A percentile compares a stretch with the other conserved stretches of the same genome.
Evolutionary conservation across 1,140 invertebrate genomes (phyloP).

Genomic region (Drosophila mauritiana): DNA sequence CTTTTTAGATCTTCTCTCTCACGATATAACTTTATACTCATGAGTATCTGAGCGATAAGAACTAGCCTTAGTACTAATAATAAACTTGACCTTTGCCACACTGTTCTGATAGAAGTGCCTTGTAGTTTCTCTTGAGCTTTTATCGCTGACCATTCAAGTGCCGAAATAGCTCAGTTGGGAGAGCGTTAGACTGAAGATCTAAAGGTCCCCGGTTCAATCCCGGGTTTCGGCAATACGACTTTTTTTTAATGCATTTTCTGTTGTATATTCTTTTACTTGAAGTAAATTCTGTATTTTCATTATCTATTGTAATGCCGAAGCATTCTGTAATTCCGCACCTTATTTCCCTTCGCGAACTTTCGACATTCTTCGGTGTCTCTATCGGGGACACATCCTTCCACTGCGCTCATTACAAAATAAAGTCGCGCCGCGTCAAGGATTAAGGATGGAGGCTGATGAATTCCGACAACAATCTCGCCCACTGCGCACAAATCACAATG

Average conservation of each 20-base stretch:
- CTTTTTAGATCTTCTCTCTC: background rate
- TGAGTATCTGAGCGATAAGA: background rate
- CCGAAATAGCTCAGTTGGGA: slow-evolving; percentile 89
- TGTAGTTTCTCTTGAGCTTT: slow-evolving; percentile 5
- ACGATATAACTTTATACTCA: too few species aligned
- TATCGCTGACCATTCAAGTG: background rate
- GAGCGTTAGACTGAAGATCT: slow-evolving; percentile 93
- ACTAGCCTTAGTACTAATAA: background rate
- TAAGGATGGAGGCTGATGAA: slow-evolving; percentile 26
- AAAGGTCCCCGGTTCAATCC: slow-evolving; percentile 92
- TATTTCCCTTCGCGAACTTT: slow-evolving; percentile 44
- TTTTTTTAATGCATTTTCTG: slow-evolving; percentile 3
- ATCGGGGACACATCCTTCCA: slow-evolving; percentile 50
- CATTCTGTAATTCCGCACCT: slow-evolving; percentile 50
- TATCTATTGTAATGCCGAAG: slow-evolving; percentile 14
- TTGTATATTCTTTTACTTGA: background rate
- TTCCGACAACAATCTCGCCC: slow-evolving; percentile 40
- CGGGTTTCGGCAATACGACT: slow-evolving; percentile 87
- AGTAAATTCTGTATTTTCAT: slow-evolving; percentile 1
- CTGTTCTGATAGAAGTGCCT: background rate
- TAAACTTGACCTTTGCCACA: background rate
- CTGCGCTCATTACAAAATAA: slow-evolving; percentile 69
- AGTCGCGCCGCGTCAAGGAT: slow-evolving; percentile 49
- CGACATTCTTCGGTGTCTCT: slow-evolving; percentile 49
- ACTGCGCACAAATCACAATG: slow-evolving; percentile 55